Percentiles rank a stretch among this genome's conserved stretches.
phyloP scores from a whole-genome alignment of 2,888 invertebrate genomes.

The Meiosimyza decipiens region DNA sequence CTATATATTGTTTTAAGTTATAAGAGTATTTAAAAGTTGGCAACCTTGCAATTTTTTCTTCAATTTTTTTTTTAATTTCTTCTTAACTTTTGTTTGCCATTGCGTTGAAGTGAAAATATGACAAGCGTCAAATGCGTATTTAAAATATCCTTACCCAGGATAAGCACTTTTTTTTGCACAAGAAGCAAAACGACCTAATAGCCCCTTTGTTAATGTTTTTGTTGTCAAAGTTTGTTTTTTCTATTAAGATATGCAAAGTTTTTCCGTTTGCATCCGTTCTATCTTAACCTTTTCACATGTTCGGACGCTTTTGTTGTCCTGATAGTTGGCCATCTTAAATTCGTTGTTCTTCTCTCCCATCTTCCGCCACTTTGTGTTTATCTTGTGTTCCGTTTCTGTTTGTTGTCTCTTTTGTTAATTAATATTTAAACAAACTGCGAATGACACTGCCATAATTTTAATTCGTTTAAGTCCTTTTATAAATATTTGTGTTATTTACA shows the following conservation, averaged over 20 bases:
- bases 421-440: slow-evolving; percentile 24
- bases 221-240: background rate
- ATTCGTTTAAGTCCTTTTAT: slow-evolving; percentile 18
- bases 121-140: too few relatives aligned
- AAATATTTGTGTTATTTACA: slow-evolving; percentile 6
- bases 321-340: background rate
- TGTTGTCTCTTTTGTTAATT: slow-evolving; percentile 22
- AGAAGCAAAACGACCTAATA: too few relatives aligned
- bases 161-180: too few relatives aligned
- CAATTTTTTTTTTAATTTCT: too few relatives aligned
- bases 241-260: slow-evolving; percentile 15
- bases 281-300: background rate
- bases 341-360: background rate
- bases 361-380: background rate
- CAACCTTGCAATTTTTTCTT: too few relatives aligned
- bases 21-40: too few relatives aligned
- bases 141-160: too few relatives aligned
- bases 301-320: background rate
- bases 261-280: background rate
- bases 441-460: slow-evolving; percentile 22
- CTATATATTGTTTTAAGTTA: too few relatives aligned
- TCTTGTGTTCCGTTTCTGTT: background rate
- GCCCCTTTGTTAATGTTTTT: background rate
- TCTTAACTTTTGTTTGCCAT: too few relatives aligned
- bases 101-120: too few relatives aligned